These are phyloP conservation scores for Nephila pilipes DNA, from an alignment of 1,140 invertebrate genomes.

Conservation along the genomic window DNA sequence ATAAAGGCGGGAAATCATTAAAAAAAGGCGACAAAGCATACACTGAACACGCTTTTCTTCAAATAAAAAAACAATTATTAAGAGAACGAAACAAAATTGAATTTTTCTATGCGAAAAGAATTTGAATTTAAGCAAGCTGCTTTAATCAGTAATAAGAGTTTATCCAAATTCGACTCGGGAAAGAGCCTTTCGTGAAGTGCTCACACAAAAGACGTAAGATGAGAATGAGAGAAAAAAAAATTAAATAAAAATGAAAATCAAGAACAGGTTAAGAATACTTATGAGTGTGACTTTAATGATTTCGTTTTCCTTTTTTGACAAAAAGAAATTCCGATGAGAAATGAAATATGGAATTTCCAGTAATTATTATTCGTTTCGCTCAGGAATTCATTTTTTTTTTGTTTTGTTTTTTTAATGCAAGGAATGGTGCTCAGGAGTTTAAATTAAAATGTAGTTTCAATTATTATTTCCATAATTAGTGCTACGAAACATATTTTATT, in stretches of 20 bases:
- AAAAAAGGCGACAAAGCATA: neutral
- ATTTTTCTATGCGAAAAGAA: slow-evolving; percentile 1
- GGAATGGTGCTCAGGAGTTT: neutral
- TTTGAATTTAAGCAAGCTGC: neutral
- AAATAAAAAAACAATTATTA: neutral
- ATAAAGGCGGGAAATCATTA: neutral
- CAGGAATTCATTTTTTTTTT: no score
- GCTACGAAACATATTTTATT: neutral
- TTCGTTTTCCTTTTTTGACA: neutral
- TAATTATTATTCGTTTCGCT: neutral
- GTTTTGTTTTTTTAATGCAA: neutral
- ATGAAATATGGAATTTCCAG: slow-evolving; percentile 26
- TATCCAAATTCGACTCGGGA: slow-evolving; percentile 6
- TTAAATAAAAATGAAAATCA: neutral
- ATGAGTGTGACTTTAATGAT: slow-evolving; percentile 35
- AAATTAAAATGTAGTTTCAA: neutral
- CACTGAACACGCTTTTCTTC: neutral
- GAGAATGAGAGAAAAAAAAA: no score
- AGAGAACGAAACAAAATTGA: neutral
- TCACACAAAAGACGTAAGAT: neutral
- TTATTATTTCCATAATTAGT: neutral
- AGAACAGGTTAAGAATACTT: slow-evolving; percentile 16
- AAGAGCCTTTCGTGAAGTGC: neutral
- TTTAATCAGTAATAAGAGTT: slow-evolving; percentile 45
- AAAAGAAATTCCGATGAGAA: neutral